phyloP scores from a whole-genome alignment of 2,888 invertebrate species.

The Abrostola triplasia region DNA sequence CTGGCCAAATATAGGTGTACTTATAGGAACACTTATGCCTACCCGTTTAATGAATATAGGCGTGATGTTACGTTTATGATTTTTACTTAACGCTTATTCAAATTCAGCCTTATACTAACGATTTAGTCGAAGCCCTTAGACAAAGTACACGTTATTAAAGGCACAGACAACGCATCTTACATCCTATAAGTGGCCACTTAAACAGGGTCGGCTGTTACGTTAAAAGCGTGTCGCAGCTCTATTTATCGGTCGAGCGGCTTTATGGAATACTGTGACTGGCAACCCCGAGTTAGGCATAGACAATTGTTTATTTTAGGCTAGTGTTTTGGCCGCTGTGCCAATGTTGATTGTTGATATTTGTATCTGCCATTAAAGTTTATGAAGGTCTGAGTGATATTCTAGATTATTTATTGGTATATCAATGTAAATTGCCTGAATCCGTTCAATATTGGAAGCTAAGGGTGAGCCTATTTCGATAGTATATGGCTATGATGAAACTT shows the following conservation, averaged over 20 bases:
- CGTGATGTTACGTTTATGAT: too few relatives aligned
- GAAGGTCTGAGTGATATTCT: conserved; percentile 10
- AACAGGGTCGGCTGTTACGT: conserved; percentile 13
- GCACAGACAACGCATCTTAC: not conserved
- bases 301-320: conserved; percentile 16
- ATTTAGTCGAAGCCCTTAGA: not conserved
- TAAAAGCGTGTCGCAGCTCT: conserved; percentile 33
- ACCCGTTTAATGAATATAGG: too few relatives aligned
- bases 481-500: too few relatives aligned
- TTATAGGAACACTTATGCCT: too few relatives aligned
- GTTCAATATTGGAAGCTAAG: conserved; percentile 1
- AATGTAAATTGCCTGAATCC: not conserved
- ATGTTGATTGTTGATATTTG: conserved; percentile 11
- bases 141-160: not conserved
- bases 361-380: conserved; percentile 4
- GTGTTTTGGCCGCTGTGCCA: conserved; percentile 7
- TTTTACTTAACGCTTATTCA: too few relatives aligned
- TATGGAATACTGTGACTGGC: conserved; percentile 25
- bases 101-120: not conserved
- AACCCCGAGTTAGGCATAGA: conserved; percentile 7
- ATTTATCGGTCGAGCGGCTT: conserved; percentile 28
- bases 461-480: not conserved
- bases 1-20: too few relatives aligned
- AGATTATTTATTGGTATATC: not conserved
- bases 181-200: not conserved